These are phyloP conservation scores for Mesembrinibis cayennensis DNA, from an alignment of 2,113 vertebrate genomes.

Conservation along the genomic window DNA sequence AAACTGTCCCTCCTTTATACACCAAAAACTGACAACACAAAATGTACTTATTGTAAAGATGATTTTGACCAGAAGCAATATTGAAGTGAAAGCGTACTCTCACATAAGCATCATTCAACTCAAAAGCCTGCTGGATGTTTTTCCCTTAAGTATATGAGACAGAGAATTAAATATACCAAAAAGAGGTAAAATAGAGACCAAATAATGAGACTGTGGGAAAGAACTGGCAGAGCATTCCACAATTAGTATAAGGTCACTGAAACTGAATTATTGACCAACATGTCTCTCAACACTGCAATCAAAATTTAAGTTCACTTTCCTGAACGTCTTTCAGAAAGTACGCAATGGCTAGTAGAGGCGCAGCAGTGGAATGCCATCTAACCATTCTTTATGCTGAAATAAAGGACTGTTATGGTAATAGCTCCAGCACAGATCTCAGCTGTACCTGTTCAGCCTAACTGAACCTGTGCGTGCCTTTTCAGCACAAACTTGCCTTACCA, in stretches of 20 bases:
- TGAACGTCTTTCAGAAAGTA: not conserved
- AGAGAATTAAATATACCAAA: not conserved
- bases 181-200: not conserved
- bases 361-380: not conserved
- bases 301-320: not conserved
- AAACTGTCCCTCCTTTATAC: not conserved
- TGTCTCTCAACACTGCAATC: not conserved
- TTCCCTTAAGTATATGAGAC: not conserved
- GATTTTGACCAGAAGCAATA: not conserved
- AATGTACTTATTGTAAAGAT: not conserved
- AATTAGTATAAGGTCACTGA: not conserved
- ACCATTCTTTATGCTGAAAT: not conserved
- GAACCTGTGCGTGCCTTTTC: rapidly evolving
- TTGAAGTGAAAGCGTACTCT: not conserved
- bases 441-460: not conserved
- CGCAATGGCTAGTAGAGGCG: not conserved
- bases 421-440: not conserved
- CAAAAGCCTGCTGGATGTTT: not conserved
- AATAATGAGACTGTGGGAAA: not conserved
- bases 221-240: not conserved
- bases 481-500: not conserved
- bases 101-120: not conserved
- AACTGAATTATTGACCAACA: not conserved
- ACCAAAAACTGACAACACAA: not conserved
- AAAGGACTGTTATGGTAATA: not conserved